Percentiles rank a stretch among this genome's conserved stretches.
Evolutionary conservation across 1,140 invertebrate genomes (phyloP).

Genomic region (Caenorhabditis latens): DNA sequence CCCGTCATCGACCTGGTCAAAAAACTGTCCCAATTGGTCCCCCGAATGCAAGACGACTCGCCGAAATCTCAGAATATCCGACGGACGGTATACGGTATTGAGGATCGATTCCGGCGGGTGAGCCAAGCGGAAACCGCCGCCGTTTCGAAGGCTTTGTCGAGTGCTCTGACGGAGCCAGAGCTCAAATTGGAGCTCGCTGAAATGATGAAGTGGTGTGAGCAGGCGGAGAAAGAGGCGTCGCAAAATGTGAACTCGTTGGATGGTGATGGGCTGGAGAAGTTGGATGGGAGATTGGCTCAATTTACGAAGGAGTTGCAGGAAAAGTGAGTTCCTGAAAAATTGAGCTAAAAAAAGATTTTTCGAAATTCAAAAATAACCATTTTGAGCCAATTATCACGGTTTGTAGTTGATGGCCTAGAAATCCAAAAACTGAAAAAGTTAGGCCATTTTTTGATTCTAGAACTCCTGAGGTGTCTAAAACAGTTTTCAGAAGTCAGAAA

Average conservation of each 20-base stretch:
- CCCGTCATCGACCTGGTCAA: conserved; percentile 25
- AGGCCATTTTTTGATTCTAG: no score
- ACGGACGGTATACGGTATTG: conserved; percentile 34
- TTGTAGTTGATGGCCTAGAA: no score
- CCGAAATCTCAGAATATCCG: conserved; percentile 26
- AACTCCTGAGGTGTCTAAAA: no score
- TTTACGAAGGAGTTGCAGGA: conserved; percentile 29
- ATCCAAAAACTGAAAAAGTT: no score
- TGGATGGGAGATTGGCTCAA: conserved; percentile 6
- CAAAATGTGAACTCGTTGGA: conserved; percentile 62
- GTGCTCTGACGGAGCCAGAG: conserved; percentile 67
- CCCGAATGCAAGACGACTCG: conserved; percentile 54
- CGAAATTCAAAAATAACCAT: neutral
- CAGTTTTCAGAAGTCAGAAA: no score
- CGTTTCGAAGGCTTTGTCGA: conserved; percentile 60
- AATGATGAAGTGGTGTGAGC: conserved; percentile 72
- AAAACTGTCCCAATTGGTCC: conserved; percentile 35
- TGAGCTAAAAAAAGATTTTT: no score
- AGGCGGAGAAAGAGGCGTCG: conserved; percentile 68
- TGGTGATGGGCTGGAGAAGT: conserved; percentile 61
- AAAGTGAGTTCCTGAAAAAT: neutral
- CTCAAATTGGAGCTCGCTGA: conserved; percentile 68
- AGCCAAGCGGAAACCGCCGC: conserved; percentile 48
- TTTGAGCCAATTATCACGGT: neutral
- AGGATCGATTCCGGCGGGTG: conserved; percentile 45